Evolutionary conservation across 2,113 vertebrate species (phyloP).

Genomic region (Salvelinus fontinalis): DNA sequence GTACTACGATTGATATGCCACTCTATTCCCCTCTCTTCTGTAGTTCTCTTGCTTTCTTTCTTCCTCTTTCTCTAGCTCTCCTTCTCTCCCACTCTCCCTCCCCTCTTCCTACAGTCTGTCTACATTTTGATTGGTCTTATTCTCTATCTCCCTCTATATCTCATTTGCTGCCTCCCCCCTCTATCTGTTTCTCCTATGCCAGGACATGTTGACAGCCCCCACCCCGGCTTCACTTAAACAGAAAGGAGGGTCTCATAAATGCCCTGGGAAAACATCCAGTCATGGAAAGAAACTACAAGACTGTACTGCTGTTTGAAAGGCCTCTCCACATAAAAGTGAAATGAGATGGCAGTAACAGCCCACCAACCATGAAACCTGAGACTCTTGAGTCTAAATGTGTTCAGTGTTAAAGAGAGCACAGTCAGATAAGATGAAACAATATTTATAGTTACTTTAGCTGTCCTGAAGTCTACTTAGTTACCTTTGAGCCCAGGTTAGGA

Average conservation of each 20-base stretch:
- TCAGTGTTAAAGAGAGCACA: neutral
- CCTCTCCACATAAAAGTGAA: conserved; percentile 2
- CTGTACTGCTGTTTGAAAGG: conserved; percentile 18
- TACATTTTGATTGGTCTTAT: neutral
- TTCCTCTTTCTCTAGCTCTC: neutral
- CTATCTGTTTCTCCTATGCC: neutral
- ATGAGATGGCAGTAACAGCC: neutral
- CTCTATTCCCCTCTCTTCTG: neutral
- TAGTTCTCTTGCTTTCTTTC: neutral
- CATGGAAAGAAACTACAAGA: neutral
- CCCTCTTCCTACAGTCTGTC: neutral
- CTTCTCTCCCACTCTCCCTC: neutral
- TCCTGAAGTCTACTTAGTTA: neutral
- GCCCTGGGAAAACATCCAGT: neutral
- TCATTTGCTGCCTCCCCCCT: neutral
- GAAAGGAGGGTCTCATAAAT: conserved; percentile 12
- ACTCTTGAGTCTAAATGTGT: neutral
- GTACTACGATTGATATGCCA: neutral
- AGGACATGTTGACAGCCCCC: neutral
- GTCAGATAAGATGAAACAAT: neutral
- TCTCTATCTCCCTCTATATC: neutral
- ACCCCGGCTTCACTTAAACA: neutral
- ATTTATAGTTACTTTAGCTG: neutral
- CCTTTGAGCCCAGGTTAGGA: neutral
- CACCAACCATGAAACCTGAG: neutral